These are phyloP conservation scores for Camptogramma bilineatum DNA, from an alignment of 2,888 invertebrate species.

Conservation along the genomic window DNA sequence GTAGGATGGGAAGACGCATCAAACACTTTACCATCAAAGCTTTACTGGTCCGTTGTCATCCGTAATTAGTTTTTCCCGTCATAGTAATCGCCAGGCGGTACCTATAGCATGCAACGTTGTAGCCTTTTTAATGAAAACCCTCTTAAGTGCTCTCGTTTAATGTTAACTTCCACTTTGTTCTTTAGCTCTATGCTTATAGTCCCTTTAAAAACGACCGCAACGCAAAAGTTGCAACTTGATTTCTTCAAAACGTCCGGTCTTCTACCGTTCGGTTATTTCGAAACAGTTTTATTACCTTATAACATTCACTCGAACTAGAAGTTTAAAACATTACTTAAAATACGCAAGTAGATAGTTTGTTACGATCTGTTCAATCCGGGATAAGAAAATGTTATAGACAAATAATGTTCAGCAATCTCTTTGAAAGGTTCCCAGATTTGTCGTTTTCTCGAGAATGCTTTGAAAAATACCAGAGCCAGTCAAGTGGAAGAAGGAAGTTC, in stretches of 20 bases:
- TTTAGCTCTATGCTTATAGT: constrained; percentile 67
- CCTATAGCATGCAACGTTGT: constrained; percentile 78
- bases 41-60: constrained; percentile 64
- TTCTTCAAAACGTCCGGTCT: constrained; percentile 56
- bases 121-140: constrained; percentile 78
- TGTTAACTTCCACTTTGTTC: constrained; percentile 77
- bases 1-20: constrained; percentile 36
- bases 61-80: constrained; percentile 78
- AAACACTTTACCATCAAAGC: constrained; percentile 48
- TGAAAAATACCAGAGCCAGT: constrained; percentile 59
- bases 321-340: constrained; percentile 42
- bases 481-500: constrained; percentile 53
- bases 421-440: constrained; percentile 53
- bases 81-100: constrained; percentile 70
- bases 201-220: constrained; percentile 57
- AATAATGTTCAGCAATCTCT: constrained; percentile 52
- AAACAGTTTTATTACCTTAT: constrained; percentile 42
- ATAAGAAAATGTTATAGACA: constrained; percentile 50
- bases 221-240: constrained; percentile 60
- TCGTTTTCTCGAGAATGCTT: constrained; percentile 59
- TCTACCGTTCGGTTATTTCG: constrained; percentile 46
- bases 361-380: constrained; percentile 40
- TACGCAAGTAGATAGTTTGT: constrained; percentile 36
- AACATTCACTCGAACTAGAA: constrained; percentile 40
- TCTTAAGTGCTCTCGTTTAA: constrained; percentile 78